Evolutionary conservation across 2,113 vertebrate species (phyloP), one percentile per base, ranked within the genome.

Genomic region (Crypturellus undulatus): DNA sequence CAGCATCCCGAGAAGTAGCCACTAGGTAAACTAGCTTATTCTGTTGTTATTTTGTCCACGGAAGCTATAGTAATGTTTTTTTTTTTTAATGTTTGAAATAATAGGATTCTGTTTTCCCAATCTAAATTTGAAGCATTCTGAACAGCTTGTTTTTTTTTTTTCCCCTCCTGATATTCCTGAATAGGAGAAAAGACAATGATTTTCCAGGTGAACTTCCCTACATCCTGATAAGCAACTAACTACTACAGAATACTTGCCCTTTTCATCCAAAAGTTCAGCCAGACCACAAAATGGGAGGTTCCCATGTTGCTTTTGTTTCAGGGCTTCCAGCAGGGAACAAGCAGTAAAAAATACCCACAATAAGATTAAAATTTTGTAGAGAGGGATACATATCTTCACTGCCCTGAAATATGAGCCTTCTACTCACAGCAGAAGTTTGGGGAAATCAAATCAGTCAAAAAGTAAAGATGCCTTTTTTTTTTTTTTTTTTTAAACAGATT

Each of bases 241-340:
- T 84, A 79, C 34, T 51, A 71, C 69, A 36, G 5, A 62, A 19
- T 56, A 59, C 56, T 91, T 68, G 84, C 22, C 70, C 75, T 71
- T 96, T 86, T 79, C 26, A 56, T 69, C 58, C 75, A 76, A 92
- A 47, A n/a, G 65, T 90, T 90, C 77, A 92, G 69, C 62, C 87
- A 92, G 92, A 92, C 67, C 89, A 79, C 80, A 93, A 79, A 92
- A 91, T 54, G 64, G 81, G 58, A 89, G 62, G 49, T 36, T 84
- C 38, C 40, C 18, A 76, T 47, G 30, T 14, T 82, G 58, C 84
- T 92, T 94, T 94, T 95, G 65, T 87, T 86, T 91, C 52, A 84
- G 70, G 54, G 30, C 70, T 89, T 84, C 62, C 84, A 94, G 45
- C 62, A 84, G 70, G 36, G 45, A 87, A 75, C 47, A 90, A 64